Percentiles rank a stretch among this genome's conserved stretches.
Conservation (phyloP, 2,797 vertebrate genomes). For the Valencia hispanica region DNA sequence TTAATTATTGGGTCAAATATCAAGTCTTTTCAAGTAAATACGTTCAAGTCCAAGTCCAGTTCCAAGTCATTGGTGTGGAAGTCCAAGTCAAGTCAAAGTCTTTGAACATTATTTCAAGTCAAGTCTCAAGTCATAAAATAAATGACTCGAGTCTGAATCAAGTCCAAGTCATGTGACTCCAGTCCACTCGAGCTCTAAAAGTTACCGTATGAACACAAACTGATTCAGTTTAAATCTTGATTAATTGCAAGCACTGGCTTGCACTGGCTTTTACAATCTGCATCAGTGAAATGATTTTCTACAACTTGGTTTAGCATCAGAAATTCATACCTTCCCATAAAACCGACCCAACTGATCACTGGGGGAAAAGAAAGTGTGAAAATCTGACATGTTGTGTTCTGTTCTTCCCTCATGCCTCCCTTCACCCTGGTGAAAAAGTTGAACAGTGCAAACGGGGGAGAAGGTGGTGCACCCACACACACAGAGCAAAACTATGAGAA, state of each 20-base stretch:
- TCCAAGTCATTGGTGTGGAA: no score
- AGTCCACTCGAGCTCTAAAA: not conserved
- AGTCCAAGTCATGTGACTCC: no score
- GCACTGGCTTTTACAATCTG: slow-evolving; percentile 3
- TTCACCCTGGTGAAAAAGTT: slow-evolving; percentile 52
- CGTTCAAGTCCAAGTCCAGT: no score
- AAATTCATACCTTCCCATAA: slow-evolving; percentile 41
- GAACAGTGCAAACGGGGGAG: slow-evolving; percentile 15
- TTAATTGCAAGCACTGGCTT: not conserved
- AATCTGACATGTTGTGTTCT: slow-evolving; percentile 71
- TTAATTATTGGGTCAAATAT: no score
- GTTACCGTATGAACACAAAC: not conserved
- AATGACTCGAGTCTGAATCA: no score
- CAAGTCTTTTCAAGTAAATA: no score
- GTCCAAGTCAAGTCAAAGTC: no score
- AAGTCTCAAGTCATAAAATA: no score
- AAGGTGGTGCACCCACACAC: not conserved
- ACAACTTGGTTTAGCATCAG: slow-evolving; percentile 24
- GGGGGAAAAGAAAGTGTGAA: slow-evolving; percentile 47
- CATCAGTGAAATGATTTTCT: slow-evolving; percentile 6
- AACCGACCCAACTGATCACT: slow-evolving; percentile 46
- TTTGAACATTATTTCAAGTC: no score
- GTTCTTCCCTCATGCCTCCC: slow-evolving; percentile 58
- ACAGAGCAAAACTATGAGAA: not conserved
- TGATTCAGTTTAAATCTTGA: not conserved